Evolutionary conservation across 2,113 vertebrate species (phyloP), one percentile per base, ranked within the genome.

Genomic region (Archilochus colubris): DNA sequence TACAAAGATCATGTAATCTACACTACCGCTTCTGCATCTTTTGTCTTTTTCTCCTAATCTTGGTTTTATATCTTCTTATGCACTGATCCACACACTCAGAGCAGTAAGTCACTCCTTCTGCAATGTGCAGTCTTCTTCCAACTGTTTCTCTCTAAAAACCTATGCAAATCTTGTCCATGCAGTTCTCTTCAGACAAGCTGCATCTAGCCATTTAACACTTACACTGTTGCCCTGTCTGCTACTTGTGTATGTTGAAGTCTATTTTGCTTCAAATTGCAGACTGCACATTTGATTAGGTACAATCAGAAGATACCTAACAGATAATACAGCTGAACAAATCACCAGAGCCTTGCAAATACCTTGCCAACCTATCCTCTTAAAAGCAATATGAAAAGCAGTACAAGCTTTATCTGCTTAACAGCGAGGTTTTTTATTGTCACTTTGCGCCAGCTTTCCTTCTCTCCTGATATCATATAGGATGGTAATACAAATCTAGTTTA

Each of bases 21-120:
- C 19, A 19, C 6, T 58, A 43, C 23, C 59, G 27, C 51, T 89
- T 48, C 33, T 82, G 33, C 30, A 61, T 14, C 28, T 73, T 91
- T 93, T 94, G 73, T 84, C 50, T 85, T 92, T 91, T 92, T 74
- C 55, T 91, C 28, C 48, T 85, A 73, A 82, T 89, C 89, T 94
- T 89, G 67, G 46, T 86, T 80, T 91, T 69, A 28, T 62, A 70
- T 50, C 59, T 88, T 90, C 76, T 91, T 82, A 80, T 30, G 58
- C 25, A 22, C 44, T 66, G 58, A 89, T 91, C 28, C 80, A 61
- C 48, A 8, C 25, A 9, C 31, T 86, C 67, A 86, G 63, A 80
- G 36, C 1, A 7, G 1, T 73, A 82, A 68, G 40, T 74, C 53
- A 67, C 16, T 79, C 59, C n/a, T 36, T 73, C 46, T 75, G 64